phyloP scores from a whole-genome alignment of 1,140 invertebrate genomes.

The Drosophila saltans region DNA sequence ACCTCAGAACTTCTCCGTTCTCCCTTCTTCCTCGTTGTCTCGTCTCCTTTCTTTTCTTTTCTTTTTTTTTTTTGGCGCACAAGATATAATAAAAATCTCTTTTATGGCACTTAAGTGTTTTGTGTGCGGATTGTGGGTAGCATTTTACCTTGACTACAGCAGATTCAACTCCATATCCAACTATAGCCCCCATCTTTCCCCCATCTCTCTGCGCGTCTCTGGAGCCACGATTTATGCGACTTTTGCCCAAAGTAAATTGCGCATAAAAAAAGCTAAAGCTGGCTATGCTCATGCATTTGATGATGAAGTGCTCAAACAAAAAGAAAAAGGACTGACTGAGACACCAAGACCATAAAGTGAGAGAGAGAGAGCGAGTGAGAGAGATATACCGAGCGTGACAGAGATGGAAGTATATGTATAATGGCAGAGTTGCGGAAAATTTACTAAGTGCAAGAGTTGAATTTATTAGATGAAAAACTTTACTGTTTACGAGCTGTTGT shows the following conservation, averaged over 20 bases:
- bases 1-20: constrained; percentile 27
- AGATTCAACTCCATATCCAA: constrained; percentile 22
- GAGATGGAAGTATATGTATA: not conserved
- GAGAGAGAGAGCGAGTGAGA: constrained; percentile 16
- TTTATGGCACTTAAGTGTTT: constrained; percentile 81
- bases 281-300: constrained; percentile 62
- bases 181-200: constrained; percentile 21
- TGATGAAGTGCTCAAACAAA: constrained; percentile 77
- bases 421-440: constrained; percentile 49
- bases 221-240: constrained; percentile 72
- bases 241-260: constrained; percentile 80
- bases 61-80: constrained; percentile 40
- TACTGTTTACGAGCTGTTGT: constrained; percentile 76
- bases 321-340: constrained; percentile 42
- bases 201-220: constrained; percentile 26
- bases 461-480: constrained; percentile 78
- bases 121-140: constrained; percentile 79
- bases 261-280: constrained; percentile 69
- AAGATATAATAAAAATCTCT: constrained; percentile 82
- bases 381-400: constrained; percentile 29
- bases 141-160: constrained; percentile 69
- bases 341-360: not conserved
- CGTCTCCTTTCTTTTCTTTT: not conserved
- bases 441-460: constrained; percentile 79
- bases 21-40: not conserved